Conservation (phyloP, 1,140 invertebrate genomes). For the Drosophila albomicans region DNA sequence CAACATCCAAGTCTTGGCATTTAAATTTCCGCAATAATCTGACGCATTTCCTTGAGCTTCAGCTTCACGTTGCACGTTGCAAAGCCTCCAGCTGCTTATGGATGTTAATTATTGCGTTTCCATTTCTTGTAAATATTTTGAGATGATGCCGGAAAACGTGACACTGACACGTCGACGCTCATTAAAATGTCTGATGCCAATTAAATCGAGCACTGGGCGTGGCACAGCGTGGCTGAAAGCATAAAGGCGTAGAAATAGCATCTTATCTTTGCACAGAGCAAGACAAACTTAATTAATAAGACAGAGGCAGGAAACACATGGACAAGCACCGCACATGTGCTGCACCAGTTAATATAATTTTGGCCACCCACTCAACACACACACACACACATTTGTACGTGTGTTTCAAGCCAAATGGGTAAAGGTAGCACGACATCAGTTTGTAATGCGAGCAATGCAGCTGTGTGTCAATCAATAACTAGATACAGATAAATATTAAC, state of each 20-base stretch:
- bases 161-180: constrained; percentile 64
- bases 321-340: not conserved
- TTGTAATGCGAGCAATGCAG: not conserved
- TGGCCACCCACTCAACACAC: not conserved
- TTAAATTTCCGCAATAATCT: constrained; percentile 68
- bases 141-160: constrained; percentile 58
- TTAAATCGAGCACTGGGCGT: constrained; percentile 49
- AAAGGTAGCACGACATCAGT: not conserved
- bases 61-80: not conserved
- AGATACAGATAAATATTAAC: not conserved
- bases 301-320: constrained; percentile 7
- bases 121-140: constrained; percentile 75
- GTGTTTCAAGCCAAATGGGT: not conserved
- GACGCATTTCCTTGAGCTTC: not conserved
- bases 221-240: constrained; percentile 13
- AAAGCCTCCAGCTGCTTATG: constrained; percentile 32
- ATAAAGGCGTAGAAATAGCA: constrained; percentile 20
- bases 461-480: not conserved
- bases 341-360: constrained; percentile 4
- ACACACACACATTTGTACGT: not conserved
- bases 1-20: constrained; percentile 60
- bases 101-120: constrained; percentile 70
- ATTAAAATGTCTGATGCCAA: constrained; percentile 79
- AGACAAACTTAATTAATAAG: constrained; percentile 63
- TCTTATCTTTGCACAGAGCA: constrained; percentile 46